Evolutionary conservation across 2,113 vertebrate species (phyloP).

Genomic region (Percina caprodes): DNA sequence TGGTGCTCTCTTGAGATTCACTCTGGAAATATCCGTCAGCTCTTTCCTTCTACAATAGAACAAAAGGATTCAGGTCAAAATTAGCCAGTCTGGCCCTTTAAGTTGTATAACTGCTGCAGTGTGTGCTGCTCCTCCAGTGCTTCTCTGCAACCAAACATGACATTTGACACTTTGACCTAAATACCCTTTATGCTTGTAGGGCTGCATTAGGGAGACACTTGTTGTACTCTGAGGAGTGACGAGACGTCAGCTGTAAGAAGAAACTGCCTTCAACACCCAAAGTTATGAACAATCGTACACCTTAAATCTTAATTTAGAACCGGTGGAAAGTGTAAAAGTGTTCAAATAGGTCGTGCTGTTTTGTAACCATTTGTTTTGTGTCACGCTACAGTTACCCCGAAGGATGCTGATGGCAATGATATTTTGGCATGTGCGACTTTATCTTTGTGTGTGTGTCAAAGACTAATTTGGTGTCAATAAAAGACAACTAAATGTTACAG

Average conservation of each 20-base stretch:
- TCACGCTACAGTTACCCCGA: conserved; percentile 36
- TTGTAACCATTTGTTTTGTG: conserved; percentile 39
- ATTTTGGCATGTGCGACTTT: conserved; percentile 68
- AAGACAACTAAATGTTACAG: conserved; percentile 31
- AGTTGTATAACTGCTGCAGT: conserved; percentile 3
- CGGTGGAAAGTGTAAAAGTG: not conserved
- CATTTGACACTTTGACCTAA: conserved; percentile 70
- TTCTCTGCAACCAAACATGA: conserved; percentile 50
- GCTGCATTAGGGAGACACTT: conserved; percentile 22
- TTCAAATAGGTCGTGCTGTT: not conserved
- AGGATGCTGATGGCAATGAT: conserved; percentile 49
- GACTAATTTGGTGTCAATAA: conserved; percentile 34
- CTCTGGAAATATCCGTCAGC: not conserved
- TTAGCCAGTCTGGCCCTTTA: not conserved
- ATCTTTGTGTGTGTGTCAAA: conserved; percentile 41
- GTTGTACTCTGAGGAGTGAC: conserved; percentile 13
- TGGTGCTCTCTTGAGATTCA: not conserved
- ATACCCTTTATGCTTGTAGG: conserved; percentile 43
- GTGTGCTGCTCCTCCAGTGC: not conserved
- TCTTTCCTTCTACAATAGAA: not conserved
- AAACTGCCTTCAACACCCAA: not conserved
- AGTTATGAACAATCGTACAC: not conserved
- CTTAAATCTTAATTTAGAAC: not conserved
- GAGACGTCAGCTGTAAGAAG: conserved; percentile 36
- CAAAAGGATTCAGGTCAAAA: not conserved